Evolutionary conservation across 2,888 invertebrate genomes (phyloP), one percentile per base, ranked within the genome.

Genomic region (Ornithoptera priamus): DNA sequence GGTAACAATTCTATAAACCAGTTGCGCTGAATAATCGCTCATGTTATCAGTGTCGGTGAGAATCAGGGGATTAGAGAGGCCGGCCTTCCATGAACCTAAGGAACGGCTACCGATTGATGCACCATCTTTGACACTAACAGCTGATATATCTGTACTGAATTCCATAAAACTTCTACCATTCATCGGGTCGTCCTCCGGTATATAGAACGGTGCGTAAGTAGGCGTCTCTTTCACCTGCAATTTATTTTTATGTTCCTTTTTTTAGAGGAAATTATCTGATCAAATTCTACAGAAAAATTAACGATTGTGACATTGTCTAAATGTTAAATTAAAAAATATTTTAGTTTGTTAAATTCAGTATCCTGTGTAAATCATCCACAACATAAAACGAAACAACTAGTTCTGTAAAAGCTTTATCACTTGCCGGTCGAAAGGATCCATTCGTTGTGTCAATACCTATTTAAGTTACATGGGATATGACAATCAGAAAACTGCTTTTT

Each of bases 1-100:
- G 0, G 97, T 97, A 64, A 96, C 96, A 67, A 98, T 95, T 75
- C 97, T 94, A 88, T 98, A 98, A n/a, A 96, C 96, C 46, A 96
- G 95, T 77, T 96, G 95, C 5, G 97, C 97, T 0, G 96, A 95
- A 76, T 96, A 95, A 85, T 96, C 96, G 76, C 93, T 94, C 93
- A 96, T 95, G 65, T 94, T 94, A 75, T 93, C 93, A 61, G 94
- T 94, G 85, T 95, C 94, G 74, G 93, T 93, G 76, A 95, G 94
- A 63, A 94, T 89, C 68, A 97, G 87, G 17, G 94, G 94, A 56
- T 94, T 94, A 71, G 95, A 93, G 39, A 97, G 93, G 30, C 96
- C 96, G 18, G 97, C 95, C 76, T 94, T 94, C 97, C 97, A 97
- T 6, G 94, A 94, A 58, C 97, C 97, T 71, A 97, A 88, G 20